phyloP scores from a whole-genome alignment of 2,888 invertebrate genomes.

The Ophion slaviceki region DNA sequence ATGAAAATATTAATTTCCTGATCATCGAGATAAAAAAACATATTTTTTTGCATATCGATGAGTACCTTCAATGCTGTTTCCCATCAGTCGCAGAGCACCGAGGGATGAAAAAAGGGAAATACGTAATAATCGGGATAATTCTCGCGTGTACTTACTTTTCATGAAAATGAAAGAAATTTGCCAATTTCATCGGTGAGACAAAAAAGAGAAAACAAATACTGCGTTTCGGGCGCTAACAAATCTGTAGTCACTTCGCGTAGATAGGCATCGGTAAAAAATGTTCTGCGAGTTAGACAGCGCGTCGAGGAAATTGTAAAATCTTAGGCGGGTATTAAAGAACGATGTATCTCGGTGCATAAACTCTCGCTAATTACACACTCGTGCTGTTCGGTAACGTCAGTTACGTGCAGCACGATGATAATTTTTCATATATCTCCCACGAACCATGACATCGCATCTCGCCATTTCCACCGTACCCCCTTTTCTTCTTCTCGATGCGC shows the following conservation, averaged over 20 bases:
- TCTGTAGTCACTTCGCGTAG: not conserved
- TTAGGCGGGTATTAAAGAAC: constrained; percentile 41
- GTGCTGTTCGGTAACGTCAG: constrained; percentile 8
- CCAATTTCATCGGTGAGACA: constrained; percentile 37
- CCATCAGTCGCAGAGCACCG: no score
- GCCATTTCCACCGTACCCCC: constrained; percentile 10
- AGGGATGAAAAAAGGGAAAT: no score
- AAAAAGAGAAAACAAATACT: constrained; percentile 19
- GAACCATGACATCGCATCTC: constrained; percentile 30
- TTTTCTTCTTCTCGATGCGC: constrained; percentile 16
- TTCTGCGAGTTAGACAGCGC: constrained; percentile 26
- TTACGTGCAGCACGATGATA: constrained; percentile 20
- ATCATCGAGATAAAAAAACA: no score
- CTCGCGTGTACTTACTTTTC: no score
- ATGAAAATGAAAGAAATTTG: not conserved
- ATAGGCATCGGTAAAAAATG: constrained; percentile 21
- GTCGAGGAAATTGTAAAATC: constrained; percentile 55
- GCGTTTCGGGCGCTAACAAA: constrained; percentile 21
- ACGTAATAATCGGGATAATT: no score
- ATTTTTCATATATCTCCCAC: constrained; percentile 48
- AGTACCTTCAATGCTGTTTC: no score
- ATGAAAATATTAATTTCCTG: no score
- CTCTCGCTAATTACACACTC: constrained; percentile 46
- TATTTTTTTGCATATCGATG: no score
- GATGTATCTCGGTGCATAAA: constrained; percentile 50